Evolutionary conservation across 2,888 invertebrate species (phyloP).

Genomic region (Cybosia mesomella): DNA sequence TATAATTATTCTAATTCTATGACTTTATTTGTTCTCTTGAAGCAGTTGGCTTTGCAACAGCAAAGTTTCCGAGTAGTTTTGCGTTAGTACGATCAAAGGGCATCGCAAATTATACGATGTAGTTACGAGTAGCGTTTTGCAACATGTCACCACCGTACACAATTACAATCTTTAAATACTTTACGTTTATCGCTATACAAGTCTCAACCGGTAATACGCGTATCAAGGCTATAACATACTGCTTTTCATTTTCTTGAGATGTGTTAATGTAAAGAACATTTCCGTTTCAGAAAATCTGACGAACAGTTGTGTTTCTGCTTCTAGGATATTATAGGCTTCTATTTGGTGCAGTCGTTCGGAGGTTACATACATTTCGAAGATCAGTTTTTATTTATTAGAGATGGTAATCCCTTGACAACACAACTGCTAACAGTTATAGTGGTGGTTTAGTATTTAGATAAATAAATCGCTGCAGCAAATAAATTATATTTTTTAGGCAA

Average conservation of each 20-base stretch:
- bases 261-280: neutral
- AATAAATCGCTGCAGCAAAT: no score
- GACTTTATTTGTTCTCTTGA: neutral
- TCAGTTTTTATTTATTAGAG: no score
- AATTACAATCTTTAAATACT: constrained; percentile 42
- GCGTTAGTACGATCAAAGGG: constrained; percentile 17
- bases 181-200: constrained; percentile 34
- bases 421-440: no score
- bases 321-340: no score
- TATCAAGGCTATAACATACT: neutral
- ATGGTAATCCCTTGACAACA: no score
- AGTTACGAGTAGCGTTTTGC: constrained; percentile 19
- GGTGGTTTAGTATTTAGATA: no score
- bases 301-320: no score
- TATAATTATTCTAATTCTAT: neutral
- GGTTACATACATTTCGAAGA: no score
- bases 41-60: neutral
- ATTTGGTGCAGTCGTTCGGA: no score
- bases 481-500: no score
- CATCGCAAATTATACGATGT: constrained; percentile 22
- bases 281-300: no score
- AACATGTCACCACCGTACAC: constrained; percentile 24
- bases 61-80: neutral
- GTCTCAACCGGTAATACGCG: constrained; percentile 18
- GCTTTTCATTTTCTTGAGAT: neutral